A percentile compares a stretch with the other conserved stretches of the same genome.
phyloP scores from a whole-genome alignment of 2,113 vertebrate genomes.

The Clarias magur region DNA sequence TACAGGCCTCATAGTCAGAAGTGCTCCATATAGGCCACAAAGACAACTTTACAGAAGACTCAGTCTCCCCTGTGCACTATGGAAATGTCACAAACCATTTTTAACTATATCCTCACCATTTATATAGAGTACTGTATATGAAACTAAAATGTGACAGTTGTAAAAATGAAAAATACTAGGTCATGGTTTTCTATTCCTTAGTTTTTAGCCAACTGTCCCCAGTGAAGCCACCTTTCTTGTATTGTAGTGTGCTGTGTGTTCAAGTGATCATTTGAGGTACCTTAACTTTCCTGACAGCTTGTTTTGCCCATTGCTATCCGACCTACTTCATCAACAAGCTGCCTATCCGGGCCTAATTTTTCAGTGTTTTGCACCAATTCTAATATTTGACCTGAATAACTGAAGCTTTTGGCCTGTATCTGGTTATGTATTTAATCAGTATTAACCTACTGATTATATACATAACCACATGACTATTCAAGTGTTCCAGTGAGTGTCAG shows the following conservation, averaged over 20 bases:
- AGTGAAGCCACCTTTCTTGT: neutral
- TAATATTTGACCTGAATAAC: neutral
- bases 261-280: neutral
- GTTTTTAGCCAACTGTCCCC: neutral
- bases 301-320: neutral
- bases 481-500: neutral
- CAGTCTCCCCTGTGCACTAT: neutral
- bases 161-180: neutral
- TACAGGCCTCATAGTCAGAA: neutral
- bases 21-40: neutral
- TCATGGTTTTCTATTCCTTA: neutral
- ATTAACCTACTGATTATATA: neutral
- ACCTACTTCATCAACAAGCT: neutral
- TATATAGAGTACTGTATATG: neutral
- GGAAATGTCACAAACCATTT: neutral
- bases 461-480: neutral
- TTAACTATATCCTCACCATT: neutral
- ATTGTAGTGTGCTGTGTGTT: neutral
- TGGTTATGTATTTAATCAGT: neutral
- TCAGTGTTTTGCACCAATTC: neutral
- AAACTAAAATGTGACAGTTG: neutral
- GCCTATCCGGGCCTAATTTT: neutral
- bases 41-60: neutral
- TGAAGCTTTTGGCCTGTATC: neutral
- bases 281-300: neutral